Percentiles rank a stretch among this genome's conserved stretches.
Evolutionary conservation across 1,140 invertebrate genomes (phyloP).

Genomic region (Drosophila kurseongensis): DNA sequence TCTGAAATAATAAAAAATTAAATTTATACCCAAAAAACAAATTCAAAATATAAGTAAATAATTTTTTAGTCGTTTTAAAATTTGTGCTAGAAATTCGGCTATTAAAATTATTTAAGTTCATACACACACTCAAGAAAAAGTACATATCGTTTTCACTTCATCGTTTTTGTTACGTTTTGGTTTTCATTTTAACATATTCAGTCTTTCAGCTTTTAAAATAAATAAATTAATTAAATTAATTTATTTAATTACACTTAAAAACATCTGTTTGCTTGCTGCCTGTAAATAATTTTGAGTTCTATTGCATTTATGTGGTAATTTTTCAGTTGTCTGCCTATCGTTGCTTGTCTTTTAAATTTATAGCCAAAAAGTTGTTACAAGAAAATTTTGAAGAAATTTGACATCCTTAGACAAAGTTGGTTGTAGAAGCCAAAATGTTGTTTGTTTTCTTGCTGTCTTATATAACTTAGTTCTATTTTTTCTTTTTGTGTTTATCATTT

Average conservation of each 20-base stretch:
- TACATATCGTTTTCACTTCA: slow-evolving; percentile 42
- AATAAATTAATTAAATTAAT: slow-evolving; percentile 84
- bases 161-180: slow-evolving; percentile 56
- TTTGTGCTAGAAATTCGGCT: slow-evolving; percentile 83
- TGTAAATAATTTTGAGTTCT: slow-evolving; percentile 84
- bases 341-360: slow-evolving; percentile 74
- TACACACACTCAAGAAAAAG: slow-evolving; percentile 72
- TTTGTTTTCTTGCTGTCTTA: slow-evolving; percentile 61
- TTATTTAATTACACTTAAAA: slow-evolving; percentile 79
- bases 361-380: slow-evolving; percentile 76
- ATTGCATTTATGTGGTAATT: slow-evolving; percentile 84
- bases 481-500: slow-evolving; percentile 60
- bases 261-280: slow-evolving; percentile 64
- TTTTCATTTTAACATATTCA: slow-evolving; percentile 80
- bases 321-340: slow-evolving; percentile 64
- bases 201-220: slow-evolving; percentile 82
- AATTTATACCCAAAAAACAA: slow-evolving; percentile 10
- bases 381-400: slow-evolving; percentile 78
- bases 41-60: slow-evolving; percentile 27
- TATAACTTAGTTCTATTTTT: slow-evolving; percentile 64
- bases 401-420: slow-evolving; percentile 72
- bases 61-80: slow-evolving; percentile 51
- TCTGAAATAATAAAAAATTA: slow-evolving; percentile 29
- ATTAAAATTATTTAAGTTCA: slow-evolving; percentile 82
- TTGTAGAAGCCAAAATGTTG: slow-evolving; percentile 80